A percentile compares a stretch with the other conserved stretches of the same genome.
These are phyloP conservation scores for Hyposoter didymator DNA, from an alignment of 2,888 invertebrate species.

Conservation along the genomic window DNA sequence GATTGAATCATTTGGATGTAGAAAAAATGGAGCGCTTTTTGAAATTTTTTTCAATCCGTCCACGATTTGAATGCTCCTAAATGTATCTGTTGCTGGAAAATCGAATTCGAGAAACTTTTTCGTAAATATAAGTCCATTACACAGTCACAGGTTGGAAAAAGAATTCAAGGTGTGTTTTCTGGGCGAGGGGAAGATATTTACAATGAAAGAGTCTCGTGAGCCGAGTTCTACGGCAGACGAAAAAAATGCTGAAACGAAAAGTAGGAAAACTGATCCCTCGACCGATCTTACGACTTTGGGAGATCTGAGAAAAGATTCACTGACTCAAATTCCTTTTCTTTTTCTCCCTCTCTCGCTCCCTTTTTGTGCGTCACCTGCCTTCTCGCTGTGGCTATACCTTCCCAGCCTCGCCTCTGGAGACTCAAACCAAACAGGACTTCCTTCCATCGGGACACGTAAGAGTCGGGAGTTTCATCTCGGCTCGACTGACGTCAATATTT, in stretches of 20 bases:
- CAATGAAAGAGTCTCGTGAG: conserved; percentile 17
- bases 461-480: neutral
- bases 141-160: neutral
- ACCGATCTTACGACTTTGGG: neutral
- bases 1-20: too few species aligned
- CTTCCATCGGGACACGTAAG: neutral
- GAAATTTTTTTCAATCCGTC: too few species aligned
- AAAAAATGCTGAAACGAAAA: conserved; percentile 6
- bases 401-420: conserved; percentile 10
- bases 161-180: conserved; percentile 24
- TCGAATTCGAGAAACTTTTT: neutral
- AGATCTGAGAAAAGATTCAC: conserved; percentile 19
- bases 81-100: neutral
- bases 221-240: neutral
- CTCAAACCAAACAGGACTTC: conserved; percentile 10
- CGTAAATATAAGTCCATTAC: too few species aligned
- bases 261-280: conserved; percentile 41
- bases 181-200: conserved; percentile 40
- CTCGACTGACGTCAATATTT: neutral
- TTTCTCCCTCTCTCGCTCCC: neutral
- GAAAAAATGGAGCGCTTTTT: too few species aligned
- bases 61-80: too few species aligned
- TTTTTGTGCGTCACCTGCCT: neutral
- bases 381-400: neutral
- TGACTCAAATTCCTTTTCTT: conserved; percentile 33